Conservation (phyloP, 1,140 invertebrate species). For the Drosophila bipectinata region DNA sequence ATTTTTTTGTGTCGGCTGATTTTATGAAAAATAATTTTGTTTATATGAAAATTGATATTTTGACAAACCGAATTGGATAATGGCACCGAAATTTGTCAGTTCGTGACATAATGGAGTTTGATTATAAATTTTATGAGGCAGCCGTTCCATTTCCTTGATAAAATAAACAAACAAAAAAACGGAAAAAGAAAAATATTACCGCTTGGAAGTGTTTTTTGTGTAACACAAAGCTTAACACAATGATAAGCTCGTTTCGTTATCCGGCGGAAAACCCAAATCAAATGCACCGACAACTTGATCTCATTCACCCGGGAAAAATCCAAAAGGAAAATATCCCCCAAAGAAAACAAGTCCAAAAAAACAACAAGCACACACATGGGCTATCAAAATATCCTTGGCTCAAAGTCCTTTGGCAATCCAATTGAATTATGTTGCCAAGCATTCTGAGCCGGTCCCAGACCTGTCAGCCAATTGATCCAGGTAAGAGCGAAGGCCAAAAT, state of each 20-base stretch:
- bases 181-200: conserved; percentile 12
- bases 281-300: conserved; percentile 66
- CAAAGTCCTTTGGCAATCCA: conserved; percentile 66
- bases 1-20: conserved; percentile 2
- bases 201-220: conserved; percentile 1
- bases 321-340: conserved; percentile 29
- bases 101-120: conserved; percentile 58
- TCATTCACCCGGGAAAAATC: conserved; percentile 39
- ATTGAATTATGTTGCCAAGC: conserved; percentile 77
- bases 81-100: conserved; percentile 32
- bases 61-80: conserved; percentile 11
- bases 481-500: conserved; percentile 23
- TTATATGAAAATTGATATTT: conserved; percentile 58
- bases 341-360: conserved; percentile 8
- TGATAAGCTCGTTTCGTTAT: conserved; percentile 50
- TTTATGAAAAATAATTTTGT: conserved; percentile 24
- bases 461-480: conserved; percentile 67
- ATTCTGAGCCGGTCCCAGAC: conserved; percentile 39
- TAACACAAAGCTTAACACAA: conserved; percentile 30
- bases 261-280: conserved; percentile 53
- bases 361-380: conserved; percentile 48
- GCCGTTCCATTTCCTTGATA: conserved; percentile 10
- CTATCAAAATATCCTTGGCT: conserved; percentile 48
- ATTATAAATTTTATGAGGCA: conserved; percentile 23
- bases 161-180: conserved; percentile 5